Evolutionary conservation across 2,113 vertebrate genomes (phyloP), one percentile per base, ranked within the genome.

Genomic region (Aspiorhynchus laticeps): DNA sequence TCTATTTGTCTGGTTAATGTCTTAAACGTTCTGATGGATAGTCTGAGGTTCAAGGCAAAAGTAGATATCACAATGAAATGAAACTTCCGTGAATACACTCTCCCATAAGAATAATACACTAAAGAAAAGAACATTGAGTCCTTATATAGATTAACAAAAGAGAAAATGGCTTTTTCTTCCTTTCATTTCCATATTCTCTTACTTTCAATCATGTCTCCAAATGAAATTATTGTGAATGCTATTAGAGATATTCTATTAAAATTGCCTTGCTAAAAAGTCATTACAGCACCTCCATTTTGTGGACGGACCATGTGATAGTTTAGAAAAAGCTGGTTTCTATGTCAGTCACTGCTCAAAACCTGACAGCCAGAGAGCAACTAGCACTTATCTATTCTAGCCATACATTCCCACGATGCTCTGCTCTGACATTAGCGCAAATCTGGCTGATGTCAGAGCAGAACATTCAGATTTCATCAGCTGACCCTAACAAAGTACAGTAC

Each of bases 191-290:
- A 87, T 87, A 87, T 87, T 86, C 86, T 90, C 89, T 86, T 91
- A 89, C 90, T 88, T 91, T 91, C 90, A 91, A 93, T 93, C 91
- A 92, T 88, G 84, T 87, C 89, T 85, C 83, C 78, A 67, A 88
- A 90, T 80, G 89, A 88, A 90, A 88, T 90, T 83, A 90, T 92
- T 91, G 91, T 91, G 88, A 91, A 93, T 89, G 90, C 82, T 90
- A 91, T 24, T 38, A 89, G 87, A 87, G 89, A 88, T 87, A 84
- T 93, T 93, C 79, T 88, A 92, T 91, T 92, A 87, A 87, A 90
- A 91, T 88, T 91, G 83, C 88, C 88, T 91, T 89, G 88, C 78
- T 88, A 91, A 67, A 88, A 87, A 88, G 85, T 88, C 77, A 90
- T 92, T 92, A 92, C 38, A 79, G 38, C 2, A 43, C 75, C 65